Percentiles rank a stretch among this genome's conserved stretches.
Evolutionary conservation across 1,140 invertebrate species (phyloP).

Genomic region (Drosophila parvula): DNA sequence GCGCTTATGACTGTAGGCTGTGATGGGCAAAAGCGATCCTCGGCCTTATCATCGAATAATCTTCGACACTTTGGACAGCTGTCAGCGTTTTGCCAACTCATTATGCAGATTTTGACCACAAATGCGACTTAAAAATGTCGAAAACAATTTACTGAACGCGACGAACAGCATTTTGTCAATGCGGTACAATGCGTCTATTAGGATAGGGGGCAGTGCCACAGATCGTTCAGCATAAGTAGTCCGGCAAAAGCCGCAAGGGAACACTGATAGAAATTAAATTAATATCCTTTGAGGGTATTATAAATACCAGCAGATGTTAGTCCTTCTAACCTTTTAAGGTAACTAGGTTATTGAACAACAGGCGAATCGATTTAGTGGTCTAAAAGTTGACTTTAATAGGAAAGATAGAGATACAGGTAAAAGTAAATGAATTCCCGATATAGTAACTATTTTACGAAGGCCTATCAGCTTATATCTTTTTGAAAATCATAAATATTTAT

Average conservation of each 20-base stretch:
- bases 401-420: too few relatives aligned
- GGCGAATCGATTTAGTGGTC: not conserved
- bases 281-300: not conserved
- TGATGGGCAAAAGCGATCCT: constrained; percentile 26
- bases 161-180: constrained; percentile 48
- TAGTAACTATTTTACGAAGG: too few relatives aligned
- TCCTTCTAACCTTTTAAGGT: not conserved
- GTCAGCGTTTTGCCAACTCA: constrained; percentile 64
- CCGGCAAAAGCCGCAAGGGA: constrained; percentile 38
- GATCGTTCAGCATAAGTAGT: constrained; percentile 29
- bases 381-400: not conserved
- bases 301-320: not conserved
- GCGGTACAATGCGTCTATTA: constrained; percentile 37
- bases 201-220: constrained; percentile 7
- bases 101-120: constrained; percentile 73
- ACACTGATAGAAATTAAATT: constrained; percentile 5
- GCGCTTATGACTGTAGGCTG: constrained; percentile 57
- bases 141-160: constrained; percentile 57
- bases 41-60: constrained; percentile 41
- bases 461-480: too few relatives aligned
- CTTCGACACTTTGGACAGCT: constrained; percentile 67
- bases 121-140: constrained; percentile 52
- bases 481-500: too few relatives aligned
- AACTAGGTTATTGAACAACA: not conserved
- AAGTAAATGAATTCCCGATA: too few relatives aligned